Conservation (phyloP, 2,888 invertebrate genomes). For the Steromphala cineraria region DNA sequence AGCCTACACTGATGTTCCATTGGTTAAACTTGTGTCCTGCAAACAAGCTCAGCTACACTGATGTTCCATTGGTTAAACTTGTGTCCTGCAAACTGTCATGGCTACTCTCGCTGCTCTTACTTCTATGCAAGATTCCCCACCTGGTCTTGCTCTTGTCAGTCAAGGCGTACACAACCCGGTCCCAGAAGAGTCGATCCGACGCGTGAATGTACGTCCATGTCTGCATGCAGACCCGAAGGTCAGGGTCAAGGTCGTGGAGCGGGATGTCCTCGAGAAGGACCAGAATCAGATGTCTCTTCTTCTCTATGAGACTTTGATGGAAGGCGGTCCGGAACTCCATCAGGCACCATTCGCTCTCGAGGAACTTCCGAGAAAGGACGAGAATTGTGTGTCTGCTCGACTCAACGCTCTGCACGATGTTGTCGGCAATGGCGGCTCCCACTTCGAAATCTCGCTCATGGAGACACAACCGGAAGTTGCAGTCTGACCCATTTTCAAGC, state of each 20-base stretch:
- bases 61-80: too few species aligned
- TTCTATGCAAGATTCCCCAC: background rate
- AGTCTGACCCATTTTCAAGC: constrained; percentile 86
- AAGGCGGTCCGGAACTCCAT: constrained; percentile 92
- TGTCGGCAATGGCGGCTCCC: constrained; percentile 82
- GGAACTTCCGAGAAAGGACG: constrained; percentile 91
- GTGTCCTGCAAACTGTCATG: too few species aligned
- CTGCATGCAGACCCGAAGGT: constrained; percentile 89
- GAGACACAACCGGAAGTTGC: constrained; percentile 67
- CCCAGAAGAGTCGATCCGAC: constrained; percentile 96
- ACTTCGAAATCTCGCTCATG: constrained; percentile 62
- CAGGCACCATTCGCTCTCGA: constrained; percentile 93
- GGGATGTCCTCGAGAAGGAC: constrained; percentile 89
- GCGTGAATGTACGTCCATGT: constrained; percentile 89
- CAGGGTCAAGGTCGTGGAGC: constrained; percentile 88
- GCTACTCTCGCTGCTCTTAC: too few species aligned
- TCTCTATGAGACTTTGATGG: constrained; percentile 85
- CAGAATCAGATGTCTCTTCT: constrained; percentile 86
- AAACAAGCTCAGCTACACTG: too few species aligned
- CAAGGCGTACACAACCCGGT: constrained; percentile 89
- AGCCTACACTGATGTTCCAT: too few species aligned
- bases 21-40: too few species aligned
- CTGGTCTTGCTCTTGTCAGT: constrained; percentile 75
- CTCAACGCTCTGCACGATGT: constrained; percentile 90
- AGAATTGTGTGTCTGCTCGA: constrained; percentile 89